These are phyloP conservation scores for Lates calcarifer DNA, from an alignment of 2,113 vertebrate genomes.

Conservation along the genomic window DNA sequence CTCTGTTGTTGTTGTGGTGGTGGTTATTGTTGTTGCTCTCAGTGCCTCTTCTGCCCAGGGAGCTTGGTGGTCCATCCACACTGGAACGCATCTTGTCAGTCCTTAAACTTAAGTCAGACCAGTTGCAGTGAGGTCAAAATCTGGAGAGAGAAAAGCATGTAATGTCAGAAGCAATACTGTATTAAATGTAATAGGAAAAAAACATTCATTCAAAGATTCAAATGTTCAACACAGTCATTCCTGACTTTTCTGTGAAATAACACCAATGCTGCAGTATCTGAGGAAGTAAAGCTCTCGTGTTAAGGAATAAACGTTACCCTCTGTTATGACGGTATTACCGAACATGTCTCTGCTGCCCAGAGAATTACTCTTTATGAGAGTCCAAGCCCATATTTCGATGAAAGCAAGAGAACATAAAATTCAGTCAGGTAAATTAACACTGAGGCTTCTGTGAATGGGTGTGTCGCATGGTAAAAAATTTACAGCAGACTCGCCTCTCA, in stretches of 20 bases:
- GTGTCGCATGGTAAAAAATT: slow-evolving; percentile 34
- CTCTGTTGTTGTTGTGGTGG: slow-evolving; percentile 41
- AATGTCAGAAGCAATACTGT: background rate
- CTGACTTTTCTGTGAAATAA: background rate
- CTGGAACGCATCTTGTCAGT: slow-evolving; percentile 68
- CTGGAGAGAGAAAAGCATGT: slow-evolving; percentile 36
- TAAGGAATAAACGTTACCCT: background rate
- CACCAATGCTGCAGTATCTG: background rate
- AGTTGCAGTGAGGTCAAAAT: slow-evolving; percentile 39
- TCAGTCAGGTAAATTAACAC: slow-evolving; percentile 4
- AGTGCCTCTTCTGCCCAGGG: background rate
- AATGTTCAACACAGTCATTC: background rate
- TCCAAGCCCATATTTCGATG: background rate
- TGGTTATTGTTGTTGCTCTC: slow-evolving; percentile 49
- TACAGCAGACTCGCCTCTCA: slow-evolving; percentile 32
- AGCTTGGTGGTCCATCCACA: slow-evolving; percentile 26
- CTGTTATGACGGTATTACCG: background rate
- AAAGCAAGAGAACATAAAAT: slow-evolving; percentile 17
- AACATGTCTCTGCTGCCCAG: background rate
- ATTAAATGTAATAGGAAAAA: background rate
- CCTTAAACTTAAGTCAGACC: slow-evolving; percentile 28
- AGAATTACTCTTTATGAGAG: slow-evolving; percentile 5
- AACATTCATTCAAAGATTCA: background rate
- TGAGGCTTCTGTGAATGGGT: background rate
- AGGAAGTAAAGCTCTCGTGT: background rate